Percentiles rank a stretch among this genome's conserved stretches.
phyloP scores from a whole-genome alignment of 2,888 invertebrate species.

The Tillus elongatus region DNA sequence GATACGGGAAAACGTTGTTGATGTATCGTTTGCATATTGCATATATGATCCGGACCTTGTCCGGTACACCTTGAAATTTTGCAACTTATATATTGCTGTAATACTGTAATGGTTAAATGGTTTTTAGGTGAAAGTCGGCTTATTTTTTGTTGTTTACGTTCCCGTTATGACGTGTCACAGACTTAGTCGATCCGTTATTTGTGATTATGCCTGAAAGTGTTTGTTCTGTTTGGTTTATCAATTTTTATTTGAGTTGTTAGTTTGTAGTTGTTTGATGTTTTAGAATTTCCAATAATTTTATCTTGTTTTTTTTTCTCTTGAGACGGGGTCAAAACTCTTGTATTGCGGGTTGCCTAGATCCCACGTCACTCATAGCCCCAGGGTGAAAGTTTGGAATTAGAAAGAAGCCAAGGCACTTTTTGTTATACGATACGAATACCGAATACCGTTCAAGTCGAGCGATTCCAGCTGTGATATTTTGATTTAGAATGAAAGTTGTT shows the following conservation, averaged over 20 bases:
- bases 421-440: slow-evolving; percentile 11
- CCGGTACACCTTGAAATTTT: slow-evolving; percentile 8
- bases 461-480: slow-evolving; percentile 19
- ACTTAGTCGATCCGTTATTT: slow-evolving; percentile 11
- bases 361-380: no score
- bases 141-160: no score
- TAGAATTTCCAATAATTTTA: no score
- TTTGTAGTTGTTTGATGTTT: no score
- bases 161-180: slow-evolving; percentile 17
- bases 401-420: slow-evolving; percentile 9
- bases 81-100: slow-evolving; percentile 5
- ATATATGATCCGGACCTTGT: no score
- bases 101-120: no score
- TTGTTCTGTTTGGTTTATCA: slow-evolving; percentile 4
- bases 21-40: no score
- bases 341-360: no score
- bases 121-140: no score
- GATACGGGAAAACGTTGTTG: neutral
- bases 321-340: no score
- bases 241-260: no score
- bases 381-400: slow-evolving; percentile 13
- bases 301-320: no score
- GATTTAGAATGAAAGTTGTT: neutral
- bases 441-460: slow-evolving; percentile 9
- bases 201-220: slow-evolving; percentile 6